A percentile compares a stretch with the other conserved stretches of the same genome.
phyloP scores from a whole-genome alignment of 2,888 invertebrate species.

The Phanerotoma sp. region DNA sequence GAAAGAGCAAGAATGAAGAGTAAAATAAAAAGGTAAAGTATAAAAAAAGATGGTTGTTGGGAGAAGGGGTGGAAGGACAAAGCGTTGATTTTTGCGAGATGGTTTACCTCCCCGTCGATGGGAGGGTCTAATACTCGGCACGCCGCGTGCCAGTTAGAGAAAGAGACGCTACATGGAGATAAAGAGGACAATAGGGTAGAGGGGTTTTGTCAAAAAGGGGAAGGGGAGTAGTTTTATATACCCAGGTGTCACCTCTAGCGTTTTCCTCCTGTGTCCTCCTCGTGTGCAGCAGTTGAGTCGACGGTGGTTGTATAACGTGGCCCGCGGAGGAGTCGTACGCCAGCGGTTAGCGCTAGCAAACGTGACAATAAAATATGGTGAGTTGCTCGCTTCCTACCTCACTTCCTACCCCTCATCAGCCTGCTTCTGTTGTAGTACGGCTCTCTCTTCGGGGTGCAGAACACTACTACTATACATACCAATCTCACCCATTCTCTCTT shows the following conservation, averaged over 20 bases:
- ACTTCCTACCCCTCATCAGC: slow-evolving; percentile 29
- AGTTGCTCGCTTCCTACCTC: slow-evolving; percentile 32
- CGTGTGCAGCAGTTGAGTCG: slow-evolving; percentile 14
- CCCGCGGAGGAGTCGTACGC: slow-evolving; percentile 19
- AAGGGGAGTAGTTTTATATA: slow-evolving; percentile 6
- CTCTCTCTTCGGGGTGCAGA: slow-evolving; percentile 21
- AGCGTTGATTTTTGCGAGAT: slow-evolving; percentile 56
- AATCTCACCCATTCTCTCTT: slow-evolving; percentile 24
- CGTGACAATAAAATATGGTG: slow-evolving; percentile 55
- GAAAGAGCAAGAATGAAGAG: slow-evolving; percentile 8
- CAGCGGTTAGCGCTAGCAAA: slow-evolving; percentile 54
- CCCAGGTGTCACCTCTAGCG: slow-evolving; percentile 27
- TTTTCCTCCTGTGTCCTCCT: slow-evolving; percentile 13
- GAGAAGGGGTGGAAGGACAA: slow-evolving; percentile 14
- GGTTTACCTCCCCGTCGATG: slow-evolving; percentile 47
- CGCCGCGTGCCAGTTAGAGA: slow-evolving; percentile 38
- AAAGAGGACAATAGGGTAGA: slow-evolving; percentile 9
- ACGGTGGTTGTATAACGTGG: slow-evolving; percentile 5
- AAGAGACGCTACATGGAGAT: slow-evolving; percentile 22
- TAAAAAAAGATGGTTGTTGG: slow-evolving; percentile 12
- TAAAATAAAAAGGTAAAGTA: slow-evolving; percentile 4
- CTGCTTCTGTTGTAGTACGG: too few species aligned
- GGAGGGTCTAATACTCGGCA: slow-evolving; percentile 52
- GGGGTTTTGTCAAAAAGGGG: slow-evolving; percentile 18
- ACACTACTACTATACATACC: slow-evolving; percentile 24